Evolutionary conservation across 2,888 invertebrate species (phyloP), one percentile per base, ranked within the genome.

Genomic region (Lottia gigantea): DNA sequence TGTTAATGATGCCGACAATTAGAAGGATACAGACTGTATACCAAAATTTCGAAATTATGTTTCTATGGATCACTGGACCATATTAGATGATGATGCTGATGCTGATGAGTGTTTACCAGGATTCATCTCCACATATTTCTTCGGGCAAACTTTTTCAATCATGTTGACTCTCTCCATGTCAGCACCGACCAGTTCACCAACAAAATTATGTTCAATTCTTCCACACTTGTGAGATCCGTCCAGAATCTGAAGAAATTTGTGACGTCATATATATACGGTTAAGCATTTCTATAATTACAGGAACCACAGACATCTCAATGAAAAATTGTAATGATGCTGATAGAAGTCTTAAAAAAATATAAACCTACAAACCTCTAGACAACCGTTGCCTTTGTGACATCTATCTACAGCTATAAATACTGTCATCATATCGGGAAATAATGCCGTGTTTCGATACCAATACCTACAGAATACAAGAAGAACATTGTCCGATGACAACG

Each of bases 361-460:
- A 6, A 40, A 40, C 40, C 11, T 8, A 40, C 40, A 40, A 70
- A 86, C 86, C 83, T 86, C 83, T 0, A 87, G 74, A 40, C 87
- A 85, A 14, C 87, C 87, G 71, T 87, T 87, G 65, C 76, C 82
- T 62, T 79, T 80, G 16, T 78, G 74, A 70, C 83, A 85, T 16
- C 76, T 76, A 70, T 87, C 86, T 8, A 87, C 66, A n/a, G 87
- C 84, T 12, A 86, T 79, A 71, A 86, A 86, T 45, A 84, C 80
- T 2, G 86, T 87, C 76, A 85, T 75, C 82, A 87, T 76, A 71
- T 87, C 85, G 0, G 87, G 86, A 49, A 78, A 79, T 40, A 85
- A 74, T 63, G 80, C 81, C 14, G 85, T 85, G 71, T 87, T 85
- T 62, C 84, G 82, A 75, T 87, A 87, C 87, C 87, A 87, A 74